Evolutionary conservation across 1,140 invertebrate species (phyloP), one percentile per base, ranked within the genome.

Genomic region (Phymastichus coffea): DNA sequence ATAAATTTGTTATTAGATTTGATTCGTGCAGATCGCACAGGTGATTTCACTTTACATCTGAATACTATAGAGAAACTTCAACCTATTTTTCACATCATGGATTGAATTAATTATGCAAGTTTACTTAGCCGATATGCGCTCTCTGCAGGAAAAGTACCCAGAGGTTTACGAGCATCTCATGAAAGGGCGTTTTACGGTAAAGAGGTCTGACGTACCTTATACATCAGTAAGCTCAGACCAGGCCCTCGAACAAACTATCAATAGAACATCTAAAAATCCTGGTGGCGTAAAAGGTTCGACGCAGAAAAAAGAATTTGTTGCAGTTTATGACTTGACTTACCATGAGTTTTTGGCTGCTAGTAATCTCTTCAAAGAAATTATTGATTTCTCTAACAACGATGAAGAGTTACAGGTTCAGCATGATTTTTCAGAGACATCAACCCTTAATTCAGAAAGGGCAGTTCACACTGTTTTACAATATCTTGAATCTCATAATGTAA

Each of bases 21-120:
- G 14, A 55, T 63, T 37, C 22, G 57, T 23, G 40, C 38, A n/a
- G 57, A 66, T 60, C 35, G 57, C 0, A 35, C 44, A 38, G 61
- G 61, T 1, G 25, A 66, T 47, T 66, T 61, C 61, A 8, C 56
- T 41, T 47, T 60, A 35, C 49, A 66, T 28, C 2, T 60, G 3
- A 12, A 10, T 0, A 40, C 53, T n/a, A 9, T 56, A 2, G 33
- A 60, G 26, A 59, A 63, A 51, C 4, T 63, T 6, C 43, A 49
- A 40, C 57, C 64, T 12, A n/a, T 63, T 15, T 61, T 66, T 19
- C 41, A 47, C 35, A n/a, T 53, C 6, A 46, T 60, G 33, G 57
- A 66, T 33, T 17, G 57, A 25, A 25, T 48, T 7, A 60, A 63
- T 57, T 66, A 66, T 40, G 46, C 54, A 10, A 28, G 19, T 66